Base-by-base conservation (phyloP, 2,888 invertebrate species). In the Lacanobia wlatinum region DNA sequence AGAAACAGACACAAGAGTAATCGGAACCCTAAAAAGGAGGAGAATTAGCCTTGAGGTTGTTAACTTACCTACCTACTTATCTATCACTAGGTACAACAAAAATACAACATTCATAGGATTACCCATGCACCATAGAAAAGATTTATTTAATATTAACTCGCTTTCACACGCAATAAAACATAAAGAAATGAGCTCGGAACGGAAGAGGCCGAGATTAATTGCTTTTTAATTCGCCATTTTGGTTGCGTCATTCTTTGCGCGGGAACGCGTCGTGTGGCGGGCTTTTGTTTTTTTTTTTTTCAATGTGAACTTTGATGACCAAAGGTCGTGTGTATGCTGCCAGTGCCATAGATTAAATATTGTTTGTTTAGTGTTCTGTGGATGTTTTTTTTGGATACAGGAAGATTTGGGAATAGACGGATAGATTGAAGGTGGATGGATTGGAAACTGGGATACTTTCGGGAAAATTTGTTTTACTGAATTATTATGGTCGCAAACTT, bases 191-290 rank as follows among this genome's bases (percentile, higher is more conserved):
- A 79, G 73, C 86, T 85, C 80, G 76, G 71, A 89, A 88, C 92
- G 92, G 91, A 93, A 91, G 90, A 90, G 76, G 90, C 82, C 60
- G 85, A 88, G 89, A 94, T 94, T 94, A 94, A 94, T 94, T 94
- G 92, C 93, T 91, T 94, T 94, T 94, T 94, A 94, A 94, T 94
- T 92, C 93, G 93, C 94, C 92, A 94, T 94, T 93, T 94, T 91
- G 80, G 90, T 91, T 93, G 89, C 91, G 89, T 91, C 86, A 86
- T 80, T 65, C 79, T 80, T 82, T 80, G 82, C 78, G 85, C 85
- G 85, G 85, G 85, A 86, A 85, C 76, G 65, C 59, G 77, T 78
- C 38, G 74, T 66, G 53, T 56, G 52, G 68, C 56, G 61, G 48
- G 38, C 63, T 64, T 74, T 66, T 59, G 64, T 58, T 71, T 66